A percentile compares a stretch with the other conserved stretches of the same genome.
phyloP scores from a whole-genome alignment of 1,140 invertebrate species.

The Matsumurasca onukii region DNA sequence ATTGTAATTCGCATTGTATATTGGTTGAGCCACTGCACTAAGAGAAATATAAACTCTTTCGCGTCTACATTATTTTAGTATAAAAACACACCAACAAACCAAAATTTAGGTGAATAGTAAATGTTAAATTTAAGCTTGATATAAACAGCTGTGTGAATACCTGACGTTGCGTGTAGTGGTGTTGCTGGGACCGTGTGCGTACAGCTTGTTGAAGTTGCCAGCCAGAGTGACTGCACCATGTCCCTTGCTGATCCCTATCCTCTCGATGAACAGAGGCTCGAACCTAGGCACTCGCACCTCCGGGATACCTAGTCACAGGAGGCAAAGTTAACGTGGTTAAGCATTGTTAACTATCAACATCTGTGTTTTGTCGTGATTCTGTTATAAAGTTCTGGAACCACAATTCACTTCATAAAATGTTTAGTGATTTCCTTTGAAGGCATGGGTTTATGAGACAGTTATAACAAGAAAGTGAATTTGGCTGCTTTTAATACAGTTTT shows the following conservation, averaged over 20 bases:
- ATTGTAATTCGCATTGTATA: too few species aligned
- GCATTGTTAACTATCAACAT: not conserved
- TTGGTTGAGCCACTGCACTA: too few species aligned
- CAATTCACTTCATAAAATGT: not conserved
- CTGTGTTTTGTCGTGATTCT: not conserved
- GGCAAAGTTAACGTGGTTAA: not conserved
- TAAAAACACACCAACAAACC: too few species aligned
- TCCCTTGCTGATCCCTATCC: conserved; percentile 49
- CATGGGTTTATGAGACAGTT: too few species aligned
- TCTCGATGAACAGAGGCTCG: conserved; percentile 49
- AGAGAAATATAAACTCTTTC: too few species aligned
- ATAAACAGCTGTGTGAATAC: too few species aligned
- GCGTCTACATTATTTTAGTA: too few species aligned
- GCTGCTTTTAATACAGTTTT: not conserved
- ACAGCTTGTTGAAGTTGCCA: conserved; percentile 49
- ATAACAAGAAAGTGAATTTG: too few species aligned
- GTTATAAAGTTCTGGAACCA: not conserved
- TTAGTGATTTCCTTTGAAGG: not conserved
- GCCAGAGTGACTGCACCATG: conserved; percentile 48
- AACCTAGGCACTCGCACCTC: conserved; percentile 50
- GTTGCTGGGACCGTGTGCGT: conserved; percentile 51
- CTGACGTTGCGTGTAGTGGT: conserved; percentile 44
- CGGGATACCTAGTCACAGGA: conserved; percentile 47
- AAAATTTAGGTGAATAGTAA: too few species aligned
- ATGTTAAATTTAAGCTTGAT: too few species aligned